Evolutionary conservation across 2,113 vertebrate genomes (phyloP), one percentile per base, ranked within the genome.

Genomic region (Entomyzon cyanotis): DNA sequence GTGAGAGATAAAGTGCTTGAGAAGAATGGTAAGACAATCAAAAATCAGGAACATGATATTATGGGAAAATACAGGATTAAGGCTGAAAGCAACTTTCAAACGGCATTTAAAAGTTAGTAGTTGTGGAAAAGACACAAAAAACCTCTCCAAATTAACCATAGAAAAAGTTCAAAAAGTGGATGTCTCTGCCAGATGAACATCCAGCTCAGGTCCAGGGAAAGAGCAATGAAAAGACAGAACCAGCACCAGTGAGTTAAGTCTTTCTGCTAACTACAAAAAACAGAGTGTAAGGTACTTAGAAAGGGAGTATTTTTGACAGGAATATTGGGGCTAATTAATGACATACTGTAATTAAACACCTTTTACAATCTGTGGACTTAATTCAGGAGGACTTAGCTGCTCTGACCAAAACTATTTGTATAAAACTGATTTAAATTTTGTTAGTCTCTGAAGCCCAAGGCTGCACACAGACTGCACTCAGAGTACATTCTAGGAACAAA

Each of bases 361-460:
- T 95, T 95, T 79, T 89, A 79, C 77, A 68, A 6, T 58, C 90
- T 90, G 64, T 93, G 33, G 70, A 21, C 37, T 77, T 67, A 75
- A 74, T 90, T 89, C 90, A 91, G 53, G 62, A 81, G 91, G 84
- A 94, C 65, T 68, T 75, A 86, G 76, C 37, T 89, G 79, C 93
- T 94, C 93, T 87, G 67, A 94, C 53, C 68, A 68, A 94, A 93
- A 82, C 33, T 96, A 70, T 94, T 88, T 90, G 64, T 84, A 39
- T 90, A 93, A 96, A 95, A 79, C 37, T 24, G 24, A 82, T 84
- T 68, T 88, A 70, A 88, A 90, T 80, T 88, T 93, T 96, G 82
- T 94, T 82, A 71, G 95, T 90, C 87, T 96, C 96, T 86, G 58
- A 95, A 93, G 94, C 27, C 84, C 84, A 55, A 44, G 49, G 68